A percentile compares a stretch with the other conserved stretches of the same genome.
These are phyloP conservation scores for Squalus acanthias DNA, from an alignment of 2,797 vertebrate genomes.

Conservation along the genomic window DNA sequence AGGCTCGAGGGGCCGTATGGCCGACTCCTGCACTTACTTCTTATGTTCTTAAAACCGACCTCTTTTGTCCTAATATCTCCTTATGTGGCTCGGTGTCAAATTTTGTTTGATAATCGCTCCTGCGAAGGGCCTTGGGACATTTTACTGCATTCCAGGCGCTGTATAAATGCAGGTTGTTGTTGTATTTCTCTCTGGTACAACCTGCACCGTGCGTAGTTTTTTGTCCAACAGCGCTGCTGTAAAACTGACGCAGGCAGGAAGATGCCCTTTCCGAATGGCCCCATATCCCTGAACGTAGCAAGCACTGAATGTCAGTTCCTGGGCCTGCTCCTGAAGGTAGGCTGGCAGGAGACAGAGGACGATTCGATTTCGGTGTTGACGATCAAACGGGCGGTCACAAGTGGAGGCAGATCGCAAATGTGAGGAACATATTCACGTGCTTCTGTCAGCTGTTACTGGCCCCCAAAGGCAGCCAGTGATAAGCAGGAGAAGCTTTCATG, in stretches of 20 bases:
- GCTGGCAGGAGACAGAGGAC: neutral
- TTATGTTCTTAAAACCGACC: no score
- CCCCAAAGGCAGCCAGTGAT: neutral
- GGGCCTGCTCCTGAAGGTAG: neutral
- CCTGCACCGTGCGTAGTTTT: neutral
- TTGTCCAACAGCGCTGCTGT: neutral
- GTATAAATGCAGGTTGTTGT: neutral
- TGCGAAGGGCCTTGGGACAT: neutral
- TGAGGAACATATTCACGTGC: neutral
- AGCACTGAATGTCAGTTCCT: neutral
- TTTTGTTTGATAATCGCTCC: neutral
- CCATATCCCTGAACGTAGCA: neutral
- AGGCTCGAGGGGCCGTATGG: no score
- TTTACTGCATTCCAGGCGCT: neutral
- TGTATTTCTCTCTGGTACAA: neutral
- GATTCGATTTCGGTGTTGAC: neutral
- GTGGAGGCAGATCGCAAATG: rapidly evolving
- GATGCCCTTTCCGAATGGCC: neutral
- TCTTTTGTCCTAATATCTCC: neutral
- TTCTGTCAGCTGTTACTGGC: neutral
- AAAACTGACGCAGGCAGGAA: neutral
- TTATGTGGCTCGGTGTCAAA: neutral
- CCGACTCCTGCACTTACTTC: no score
- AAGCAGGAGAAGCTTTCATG: neutral
- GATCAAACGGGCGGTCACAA: neutral